Evolutionary conservation across 2,888 invertebrate genomes (phyloP).

Genomic region (Leucophenga montana): DNA sequence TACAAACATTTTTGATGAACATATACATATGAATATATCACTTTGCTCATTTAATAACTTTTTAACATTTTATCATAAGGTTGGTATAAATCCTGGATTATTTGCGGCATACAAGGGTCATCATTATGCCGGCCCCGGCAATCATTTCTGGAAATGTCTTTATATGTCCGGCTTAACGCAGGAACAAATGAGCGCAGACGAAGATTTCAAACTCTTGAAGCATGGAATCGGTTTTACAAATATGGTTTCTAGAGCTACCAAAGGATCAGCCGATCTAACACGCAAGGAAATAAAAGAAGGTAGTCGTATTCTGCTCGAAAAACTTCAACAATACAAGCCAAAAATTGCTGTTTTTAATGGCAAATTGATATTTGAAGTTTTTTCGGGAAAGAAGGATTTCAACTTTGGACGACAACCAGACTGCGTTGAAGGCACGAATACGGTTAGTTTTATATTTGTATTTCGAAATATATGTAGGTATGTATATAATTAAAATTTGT

Average conservation of each 20-base stretch:
- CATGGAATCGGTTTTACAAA: conserved; percentile 98
- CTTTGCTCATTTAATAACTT: background rate
- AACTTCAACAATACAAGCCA: conserved; percentile 92
- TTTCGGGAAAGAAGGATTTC: conserved; percentile 97
- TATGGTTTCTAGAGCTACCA: conserved; percentile 95
- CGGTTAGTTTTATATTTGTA: conserved; percentile 78
- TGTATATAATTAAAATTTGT: conserved; percentile 20
- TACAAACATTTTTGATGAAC: background rate
- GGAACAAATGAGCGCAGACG: conserved; percentile 96
- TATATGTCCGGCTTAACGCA: conserved; percentile 94
- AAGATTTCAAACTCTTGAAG: conserved; percentile 93
- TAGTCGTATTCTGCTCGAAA: conserved; percentile 89
- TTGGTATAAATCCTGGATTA: conserved; percentile 97
- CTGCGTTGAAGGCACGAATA: conserved; percentile 92
- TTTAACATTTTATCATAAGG: conserved; percentile 75
- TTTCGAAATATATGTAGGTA: background rate
- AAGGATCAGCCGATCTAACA: conserved; percentile 95
- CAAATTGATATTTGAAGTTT: conserved; percentile 98
- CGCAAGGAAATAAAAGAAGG: conserved; percentile 95
- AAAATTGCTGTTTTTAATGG: conserved; percentile 99
- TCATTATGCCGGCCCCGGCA: conserved; percentile 98
- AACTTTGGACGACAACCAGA: conserved; percentile 97
- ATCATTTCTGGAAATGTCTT: conserved; percentile 99
- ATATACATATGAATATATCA: background rate
- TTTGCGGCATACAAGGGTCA: conserved; percentile 98